Base-by-base conservation (phyloP, 2,888 invertebrate species). In the Silvanus unidentatus region DNA sequence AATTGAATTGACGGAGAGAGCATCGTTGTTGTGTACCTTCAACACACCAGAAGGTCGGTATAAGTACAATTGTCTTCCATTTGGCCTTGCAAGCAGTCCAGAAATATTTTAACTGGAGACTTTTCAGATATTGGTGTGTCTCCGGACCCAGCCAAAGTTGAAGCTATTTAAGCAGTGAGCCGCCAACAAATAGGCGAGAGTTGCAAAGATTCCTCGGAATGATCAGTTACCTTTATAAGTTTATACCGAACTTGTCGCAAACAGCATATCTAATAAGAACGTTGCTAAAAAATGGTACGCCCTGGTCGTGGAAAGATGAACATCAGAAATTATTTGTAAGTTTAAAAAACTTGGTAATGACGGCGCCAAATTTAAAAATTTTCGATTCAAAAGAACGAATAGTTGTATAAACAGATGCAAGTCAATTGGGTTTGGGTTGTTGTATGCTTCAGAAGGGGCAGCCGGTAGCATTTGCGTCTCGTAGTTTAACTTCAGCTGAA, bases 151-250 rank as follows among this genome's bases (percentile, higher is more conserved):
- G 35, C 37, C 1, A 47, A 41, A 10, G 22, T 50, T 28, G 37
- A 43, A 10, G 39, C 36, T 3, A 39, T 50, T 2, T 10, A 22
- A 9, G 36, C 40, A 16, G 42, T 43, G 15, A 39, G 4, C 13
- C 40, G 10, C 45, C 47, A 1, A 47, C 29, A 27, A 44, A 40
- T 34, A 38, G 38, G 2, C 44, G 40, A 13, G 41, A 39, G 8
- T 44, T 53, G 8, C 44, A 43, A 27, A 35, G 40, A 12, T 48
- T 50, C 36, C 30, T 53, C 34, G 53, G 50, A 16, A 27, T 53
- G 11, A 41, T 46, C 4, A 44, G 44, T 15, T 48, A 41, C 40
- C 46, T 50, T 39, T 16, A 48, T 34, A 40, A 42, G 34, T 48
- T 50, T 14, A 48, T 50, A 12, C 50, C 50, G 1, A 45, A 48